These are phyloP conservation scores for Pseudanteris insignis DNA, from an alignment of 2,888 invertebrate genomes.

Conservation along the genomic window DNA sequence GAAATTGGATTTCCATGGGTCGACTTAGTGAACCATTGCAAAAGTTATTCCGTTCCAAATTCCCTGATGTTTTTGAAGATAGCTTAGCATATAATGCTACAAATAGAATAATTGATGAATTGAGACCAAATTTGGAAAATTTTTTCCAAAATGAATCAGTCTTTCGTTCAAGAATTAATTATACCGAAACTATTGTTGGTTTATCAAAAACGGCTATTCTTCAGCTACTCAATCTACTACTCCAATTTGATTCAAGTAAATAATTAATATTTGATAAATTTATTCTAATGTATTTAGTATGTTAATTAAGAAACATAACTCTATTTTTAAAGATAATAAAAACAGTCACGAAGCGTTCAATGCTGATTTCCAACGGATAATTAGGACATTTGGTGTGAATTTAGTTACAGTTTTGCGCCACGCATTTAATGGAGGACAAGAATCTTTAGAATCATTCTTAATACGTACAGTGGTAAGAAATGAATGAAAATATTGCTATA, in stretches of 20 bases:
- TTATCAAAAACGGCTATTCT: conserved; percentile 19
- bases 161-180: conserved; percentile 16
- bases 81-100: conserved; percentile 46
- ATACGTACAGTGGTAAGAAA: too few species aligned
- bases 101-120: conserved; percentile 48
- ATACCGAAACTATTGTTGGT: conserved; percentile 20
- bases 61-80: conserved; percentile 42
- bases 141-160: conserved; percentile 42
- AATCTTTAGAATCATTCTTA: too few species aligned
- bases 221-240: conserved; percentile 45
- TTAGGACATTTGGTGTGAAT: conserved; percentile 47
- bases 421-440: too few species aligned
- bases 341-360: conserved; percentile 5
- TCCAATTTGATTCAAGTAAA: conserved; percentile 48
- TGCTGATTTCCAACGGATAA: conserved; percentile 21
- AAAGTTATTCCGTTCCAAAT: conserved; percentile 50
- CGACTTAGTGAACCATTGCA: conserved; percentile 50
- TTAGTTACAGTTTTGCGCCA: too few species aligned
- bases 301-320: too few species aligned
- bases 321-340: conserved; percentile 1
- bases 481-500: too few species aligned
- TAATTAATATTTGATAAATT: too few species aligned
- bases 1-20: conserved; percentile 48
- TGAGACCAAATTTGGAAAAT: conserved; percentile 48
- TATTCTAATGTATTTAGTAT: too few species aligned